Evolutionary conservation across 2,797 vertebrate species (phyloP).

Genomic region (Myotis myotis): DNA sequence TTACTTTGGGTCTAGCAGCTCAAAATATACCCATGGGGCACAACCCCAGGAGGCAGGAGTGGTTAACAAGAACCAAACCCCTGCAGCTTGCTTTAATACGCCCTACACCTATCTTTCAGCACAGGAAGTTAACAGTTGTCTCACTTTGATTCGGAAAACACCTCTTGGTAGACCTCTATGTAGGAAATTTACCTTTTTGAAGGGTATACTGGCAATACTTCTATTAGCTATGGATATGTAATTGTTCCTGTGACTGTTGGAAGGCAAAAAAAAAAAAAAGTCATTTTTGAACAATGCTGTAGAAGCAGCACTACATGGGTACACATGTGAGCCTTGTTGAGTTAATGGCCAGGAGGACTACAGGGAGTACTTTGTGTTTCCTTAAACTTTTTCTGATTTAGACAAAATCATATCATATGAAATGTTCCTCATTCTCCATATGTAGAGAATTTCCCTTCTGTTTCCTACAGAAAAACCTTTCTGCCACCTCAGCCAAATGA

Average conservation of each 20-base stretch:
- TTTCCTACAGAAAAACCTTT: conserved; percentile 32
- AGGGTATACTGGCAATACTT: not conserved
- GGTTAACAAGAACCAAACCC: not conserved
- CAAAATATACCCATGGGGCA: not conserved
- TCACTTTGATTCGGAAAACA: conserved; percentile 31
- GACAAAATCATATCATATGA: not conserved
- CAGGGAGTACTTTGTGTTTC: not conserved
- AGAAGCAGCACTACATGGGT: not conserved
- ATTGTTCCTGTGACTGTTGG: not conserved
- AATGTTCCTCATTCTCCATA: not conserved
- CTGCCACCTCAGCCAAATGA: not conserved
- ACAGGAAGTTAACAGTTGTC: conserved; percentile 1
- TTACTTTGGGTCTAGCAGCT: conserved; percentile 18
- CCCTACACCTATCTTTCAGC: not conserved
- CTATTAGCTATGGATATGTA: not conserved
- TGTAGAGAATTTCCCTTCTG: not conserved
- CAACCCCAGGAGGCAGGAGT: not conserved
- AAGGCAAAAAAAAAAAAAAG: not conserved
- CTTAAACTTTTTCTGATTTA: not conserved
- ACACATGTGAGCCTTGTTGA: not conserved
- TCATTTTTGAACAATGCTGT: not conserved
- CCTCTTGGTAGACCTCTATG: not conserved
- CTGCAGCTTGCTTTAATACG: not conserved
- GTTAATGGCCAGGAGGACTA: not conserved
- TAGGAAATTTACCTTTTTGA: conserved; percentile 29